Percentiles rank a stretch among this genome's conserved stretches.
These are phyloP conservation scores for Squalus acanthias DNA, from an alignment of 2,797 vertebrate genomes.

Conservation along the genomic window DNA sequence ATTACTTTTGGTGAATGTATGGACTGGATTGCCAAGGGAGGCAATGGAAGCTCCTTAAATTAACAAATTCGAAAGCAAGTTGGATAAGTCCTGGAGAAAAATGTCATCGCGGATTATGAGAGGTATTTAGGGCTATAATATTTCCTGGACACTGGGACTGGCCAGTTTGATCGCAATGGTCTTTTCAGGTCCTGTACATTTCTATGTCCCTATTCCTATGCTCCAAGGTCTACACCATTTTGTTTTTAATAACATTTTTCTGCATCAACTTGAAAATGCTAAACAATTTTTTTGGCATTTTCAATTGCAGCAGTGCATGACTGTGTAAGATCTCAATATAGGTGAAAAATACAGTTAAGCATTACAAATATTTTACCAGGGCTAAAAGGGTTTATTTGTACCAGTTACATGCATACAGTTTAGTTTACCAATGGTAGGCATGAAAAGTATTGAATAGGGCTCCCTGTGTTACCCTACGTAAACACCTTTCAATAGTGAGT, in stretches of 20 bases:
- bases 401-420: not conserved
- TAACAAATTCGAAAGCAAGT: not conserved
- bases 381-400: constrained; percentile 6
- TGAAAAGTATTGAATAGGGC: not conserved
- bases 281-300: not conserved
- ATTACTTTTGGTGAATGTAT: not conserved
- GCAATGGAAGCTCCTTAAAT: not conserved
- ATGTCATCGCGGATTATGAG: not conserved
- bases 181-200: not conserved
- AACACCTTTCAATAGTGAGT: constrained; percentile 31
- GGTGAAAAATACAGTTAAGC: not conserved
- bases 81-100: not conserved
- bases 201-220: not conserved
- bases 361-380: not conserved
- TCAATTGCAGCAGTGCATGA: not conserved
- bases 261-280: not conserved
- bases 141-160: not conserved
- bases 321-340: not conserved
- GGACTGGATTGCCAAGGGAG: not conserved
- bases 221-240: not conserved
- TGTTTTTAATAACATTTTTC: not conserved
- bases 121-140: not conserved
- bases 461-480: constrained; percentile 10
- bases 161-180: not conserved
- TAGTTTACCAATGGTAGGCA: not conserved